Percentiles rank a stretch among this genome's conserved stretches.
Conservation (phyloP, 2,113 vertebrate species). For the Salvator merianae region DNA sequence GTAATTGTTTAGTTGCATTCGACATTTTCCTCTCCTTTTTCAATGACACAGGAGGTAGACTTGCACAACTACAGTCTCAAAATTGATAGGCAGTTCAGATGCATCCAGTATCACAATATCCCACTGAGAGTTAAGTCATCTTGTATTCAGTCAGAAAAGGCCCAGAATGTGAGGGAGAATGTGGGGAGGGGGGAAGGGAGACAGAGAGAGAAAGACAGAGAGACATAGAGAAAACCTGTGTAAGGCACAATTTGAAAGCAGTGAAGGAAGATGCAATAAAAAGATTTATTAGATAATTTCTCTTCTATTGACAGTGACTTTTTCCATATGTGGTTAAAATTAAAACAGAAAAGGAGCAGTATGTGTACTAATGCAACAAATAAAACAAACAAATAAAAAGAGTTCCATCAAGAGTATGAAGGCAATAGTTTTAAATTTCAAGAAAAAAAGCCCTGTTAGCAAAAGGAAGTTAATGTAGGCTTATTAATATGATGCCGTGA, state of each 20-base stretch:
- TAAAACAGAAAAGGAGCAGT: constrained; percentile 36
- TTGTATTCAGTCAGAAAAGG: too few species aligned
- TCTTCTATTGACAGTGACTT: constrained; percentile 38
- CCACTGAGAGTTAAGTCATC: too few species aligned
- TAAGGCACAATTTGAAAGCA: constrained; percentile 4
- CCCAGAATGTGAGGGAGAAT: too few species aligned
- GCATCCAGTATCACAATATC: too few species aligned
- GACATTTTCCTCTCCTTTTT: too few species aligned
- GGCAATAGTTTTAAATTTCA: constrained; percentile 44
- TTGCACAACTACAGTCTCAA: too few species aligned
- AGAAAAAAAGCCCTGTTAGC: constrained; percentile 1
- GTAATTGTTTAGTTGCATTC: too few species aligned
- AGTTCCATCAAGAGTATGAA: constrained; percentile 61
- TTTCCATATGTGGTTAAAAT: constrained; percentile 43
- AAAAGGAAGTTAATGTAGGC: constrained; percentile 42
- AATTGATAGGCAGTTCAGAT: too few species aligned
- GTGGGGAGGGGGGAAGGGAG: too few species aligned
- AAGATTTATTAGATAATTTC: constrained; percentile 56
- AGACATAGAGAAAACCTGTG: background rate
- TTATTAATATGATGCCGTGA: constrained; percentile 31
- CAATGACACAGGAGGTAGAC: too few species aligned
- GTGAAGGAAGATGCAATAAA: background rate
- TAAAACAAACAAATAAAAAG: constrained; percentile 63
- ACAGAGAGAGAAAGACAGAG: too few species aligned
- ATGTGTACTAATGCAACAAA: constrained; percentile 1